Percentiles rank a stretch among this genome's conserved stretches.
Conservation (phyloP, 2,113 vertebrate genomes). For the Boleophthalmus pectinirostris region DNA sequence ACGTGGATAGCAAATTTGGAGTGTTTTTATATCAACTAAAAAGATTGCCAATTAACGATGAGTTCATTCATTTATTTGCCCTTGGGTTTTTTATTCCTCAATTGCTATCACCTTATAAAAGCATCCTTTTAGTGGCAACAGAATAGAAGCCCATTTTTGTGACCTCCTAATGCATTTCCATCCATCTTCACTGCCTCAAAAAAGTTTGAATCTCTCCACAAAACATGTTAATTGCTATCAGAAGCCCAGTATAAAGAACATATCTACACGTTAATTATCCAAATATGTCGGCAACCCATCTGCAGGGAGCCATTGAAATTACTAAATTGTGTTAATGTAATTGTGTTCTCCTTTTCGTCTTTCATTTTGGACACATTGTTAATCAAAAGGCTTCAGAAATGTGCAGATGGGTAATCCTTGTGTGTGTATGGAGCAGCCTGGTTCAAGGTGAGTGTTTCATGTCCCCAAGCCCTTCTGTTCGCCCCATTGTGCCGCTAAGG, state of each 20-base stretch:
- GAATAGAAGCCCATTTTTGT: constrained; percentile 77
- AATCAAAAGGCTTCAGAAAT: constrained; percentile 83
- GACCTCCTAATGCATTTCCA: constrained; percentile 79
- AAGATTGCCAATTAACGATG: constrained; percentile 79
- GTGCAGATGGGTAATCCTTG: constrained; percentile 83
- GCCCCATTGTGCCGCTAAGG: constrained; percentile 71
- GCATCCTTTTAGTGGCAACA: constrained; percentile 77
- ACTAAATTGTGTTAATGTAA: constrained; percentile 72
- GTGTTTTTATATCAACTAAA: constrained; percentile 68
- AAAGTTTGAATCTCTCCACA: constrained; percentile 82
- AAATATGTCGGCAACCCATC: constrained; percentile 81
- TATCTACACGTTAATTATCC: constrained; percentile 82
- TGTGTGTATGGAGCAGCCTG: constrained; percentile 76
- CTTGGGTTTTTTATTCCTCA: constrained; percentile 77
- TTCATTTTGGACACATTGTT: constrained; percentile 80
- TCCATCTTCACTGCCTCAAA: constrained; percentile 75
- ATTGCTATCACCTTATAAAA: constrained; percentile 80
- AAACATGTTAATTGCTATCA: constrained; percentile 82
- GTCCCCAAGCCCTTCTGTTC: constrained; percentile 70
- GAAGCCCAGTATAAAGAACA: constrained; percentile 77
- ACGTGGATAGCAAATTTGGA: constrained; percentile 66
- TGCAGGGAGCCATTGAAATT: constrained; percentile 79
- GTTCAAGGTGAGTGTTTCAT: constrained; percentile 83
- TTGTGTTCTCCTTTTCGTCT: constrained; percentile 71
- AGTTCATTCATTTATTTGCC: constrained; percentile 78